phyloP scores from a whole-genome alignment of 2,888 invertebrate species.

The Spodoptera exigua region DNA sequence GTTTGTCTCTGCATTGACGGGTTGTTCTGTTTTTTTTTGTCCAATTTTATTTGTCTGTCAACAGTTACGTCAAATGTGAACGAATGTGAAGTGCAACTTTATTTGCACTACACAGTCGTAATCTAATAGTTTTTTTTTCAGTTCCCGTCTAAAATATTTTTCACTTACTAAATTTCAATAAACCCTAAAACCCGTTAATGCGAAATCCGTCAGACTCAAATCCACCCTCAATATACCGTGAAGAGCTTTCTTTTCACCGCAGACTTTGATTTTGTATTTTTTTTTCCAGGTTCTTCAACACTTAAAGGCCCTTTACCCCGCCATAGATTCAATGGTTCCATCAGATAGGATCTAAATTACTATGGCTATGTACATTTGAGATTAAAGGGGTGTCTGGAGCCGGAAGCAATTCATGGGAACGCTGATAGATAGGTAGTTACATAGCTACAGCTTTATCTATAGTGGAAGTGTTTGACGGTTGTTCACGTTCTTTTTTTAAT shows the following conservation, averaged over 20 bases:
- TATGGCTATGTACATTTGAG: conserved; percentile 82
- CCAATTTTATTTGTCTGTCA: conserved; percentile 46
- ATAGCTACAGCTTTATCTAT: conserved; percentile 38
- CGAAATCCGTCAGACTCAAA: conserved; percentile 49
- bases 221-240: conserved; percentile 60
- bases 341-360: conserved; percentile 86
- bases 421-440: conserved; percentile 47
- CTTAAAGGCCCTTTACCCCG: conserved; percentile 73
- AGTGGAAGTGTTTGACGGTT: conserved; percentile 12
- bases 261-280: conserved; percentile 73
- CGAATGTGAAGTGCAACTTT: not conserved
- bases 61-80: conserved; percentile 10
- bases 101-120: too few relatives aligned
- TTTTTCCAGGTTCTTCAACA: conserved; percentile 74
- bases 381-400: conserved; percentile 86
- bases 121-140: too few relatives aligned
- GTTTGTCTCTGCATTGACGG: conserved; percentile 81
- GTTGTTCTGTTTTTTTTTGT: conserved; percentile 68
- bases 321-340: conserved; percentile 79
- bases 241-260: conserved; percentile 65
- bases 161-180: too few relatives aligned
- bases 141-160: too few relatives aligned
- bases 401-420: conserved; percentile 67
- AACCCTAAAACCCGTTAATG: conserved; percentile 32
- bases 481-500: conserved; percentile 13